phyloP scores from a whole-genome alignment of 2,797 vertebrate genomes.

The Xerus rutilus region DNA sequence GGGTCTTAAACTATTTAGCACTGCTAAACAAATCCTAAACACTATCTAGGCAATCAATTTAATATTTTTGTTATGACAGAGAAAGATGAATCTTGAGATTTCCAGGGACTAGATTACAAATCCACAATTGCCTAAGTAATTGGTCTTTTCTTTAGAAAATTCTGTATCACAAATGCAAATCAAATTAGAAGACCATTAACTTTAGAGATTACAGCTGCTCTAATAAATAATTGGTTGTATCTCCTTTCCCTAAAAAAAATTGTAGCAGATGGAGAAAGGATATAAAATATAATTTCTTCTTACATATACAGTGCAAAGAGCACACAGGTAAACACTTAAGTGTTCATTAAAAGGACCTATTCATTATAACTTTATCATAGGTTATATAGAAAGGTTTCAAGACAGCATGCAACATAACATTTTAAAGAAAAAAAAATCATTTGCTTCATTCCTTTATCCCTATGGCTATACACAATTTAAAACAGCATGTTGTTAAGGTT shows the following conservation, averaged over 20 bases:
- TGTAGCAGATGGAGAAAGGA: neutral
- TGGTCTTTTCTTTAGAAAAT: neutral
- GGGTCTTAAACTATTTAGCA: neutral
- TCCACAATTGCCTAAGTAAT: constrained; percentile 34
- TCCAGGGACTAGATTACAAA: constrained; percentile 64
- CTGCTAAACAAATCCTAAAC: neutral
- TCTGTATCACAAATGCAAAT: neutral
- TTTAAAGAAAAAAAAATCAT: neutral
- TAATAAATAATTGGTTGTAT: neutral
- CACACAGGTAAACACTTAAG: neutral
- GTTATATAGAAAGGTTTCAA: neutral
- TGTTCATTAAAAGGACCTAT: neutral
- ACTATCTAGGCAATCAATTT: constrained; percentile 61
- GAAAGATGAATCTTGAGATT: constrained; percentile 54
- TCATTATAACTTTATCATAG: neutral
- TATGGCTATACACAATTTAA: neutral
- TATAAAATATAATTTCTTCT: neutral
- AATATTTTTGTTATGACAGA: constrained; percentile 71
- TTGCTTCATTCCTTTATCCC: neutral
- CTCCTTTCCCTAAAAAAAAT: neutral
- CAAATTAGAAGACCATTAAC: neutral
- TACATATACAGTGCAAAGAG: neutral
- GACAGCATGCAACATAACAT: neutral
- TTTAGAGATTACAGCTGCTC: neutral
- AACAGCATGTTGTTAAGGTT: neutral